Evolutionary conservation across 2,797 vertebrate species (phyloP), one percentile per base, ranked within the genome.

Genomic region (Protonibea diacanthus): DNA sequence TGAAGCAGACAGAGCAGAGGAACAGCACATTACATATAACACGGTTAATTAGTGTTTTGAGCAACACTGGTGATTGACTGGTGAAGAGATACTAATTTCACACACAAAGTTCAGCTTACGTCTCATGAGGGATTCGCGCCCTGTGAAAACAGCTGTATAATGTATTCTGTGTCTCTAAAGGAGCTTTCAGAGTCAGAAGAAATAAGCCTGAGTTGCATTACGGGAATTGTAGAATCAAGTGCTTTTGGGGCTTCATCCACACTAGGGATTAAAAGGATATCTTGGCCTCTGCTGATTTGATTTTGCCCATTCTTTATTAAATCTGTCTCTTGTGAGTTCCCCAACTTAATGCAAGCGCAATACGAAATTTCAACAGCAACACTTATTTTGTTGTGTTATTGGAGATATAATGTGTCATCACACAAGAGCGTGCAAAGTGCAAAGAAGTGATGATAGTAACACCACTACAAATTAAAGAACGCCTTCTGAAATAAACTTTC

Each of bases 1-100:
- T 60, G 64, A 8, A 55, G 47, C 42, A 61, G 29, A 45, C 51
- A 53, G 52, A 72, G 51, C 29, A 58, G n/a, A 58, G 44, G 17
- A 45, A 66, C 47, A 17, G 44, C 68, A 65, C 33, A 14, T 59
- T 63, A 25, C 0, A 11, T 64, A 8, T 45, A 17, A n/a, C 4
- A 9, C 7, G 40, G 23, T 42, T 47, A 51, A 73, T 53, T 27
- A 21, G 20, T 2, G 6, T 12, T 74, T 12, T 76, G 45, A 58
- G 10, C 17, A 20, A 25, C 56, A 60, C 9, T 0, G 29, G 44
- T 23, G 11, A 21, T 45, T 17, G 25, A 78, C 13, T 12, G 11
- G 5, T 9, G 1, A 63, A 38, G 13, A 11, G 9, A 48, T 44
- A 45, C 4, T n/a, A 3, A 56, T 53, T 53, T 61, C 1, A n/a